phyloP scores from a whole-genome alignment of 2,797 vertebrate genomes.

The Delichon dasypus region DNA sequence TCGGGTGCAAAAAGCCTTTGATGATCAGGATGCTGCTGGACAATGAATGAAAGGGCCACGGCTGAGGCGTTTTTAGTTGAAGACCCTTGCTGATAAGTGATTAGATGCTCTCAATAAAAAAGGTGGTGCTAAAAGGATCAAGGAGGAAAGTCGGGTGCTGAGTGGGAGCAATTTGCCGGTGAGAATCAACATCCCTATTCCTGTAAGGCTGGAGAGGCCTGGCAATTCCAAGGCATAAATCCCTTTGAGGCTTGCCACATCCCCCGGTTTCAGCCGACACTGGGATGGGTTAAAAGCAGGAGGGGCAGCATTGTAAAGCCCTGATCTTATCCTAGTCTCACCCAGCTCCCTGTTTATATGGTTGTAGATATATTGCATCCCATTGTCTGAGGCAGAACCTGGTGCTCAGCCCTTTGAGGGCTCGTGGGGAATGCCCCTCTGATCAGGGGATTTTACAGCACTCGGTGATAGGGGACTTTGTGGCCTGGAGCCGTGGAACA shows the following conservation, averaged over 20 bases:
- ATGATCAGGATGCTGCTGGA: not conserved
- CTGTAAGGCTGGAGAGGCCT: constrained; percentile 39
- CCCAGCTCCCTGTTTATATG: constrained; percentile 53
- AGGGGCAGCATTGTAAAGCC: constrained; percentile 59
- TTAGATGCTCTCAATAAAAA: constrained; percentile 38
- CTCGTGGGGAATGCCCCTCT: not conserved
- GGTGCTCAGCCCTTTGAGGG: constrained; percentile 30
- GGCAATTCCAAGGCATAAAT: constrained; percentile 45
- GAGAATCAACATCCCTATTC: constrained; percentile 63
- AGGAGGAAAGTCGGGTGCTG: constrained; percentile 22
- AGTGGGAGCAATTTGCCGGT: constrained; percentile 39
- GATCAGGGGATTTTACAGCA: constrained; percentile 40
- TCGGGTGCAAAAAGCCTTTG: not conserved
- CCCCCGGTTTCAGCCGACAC: constrained; percentile 27
- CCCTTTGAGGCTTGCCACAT: constrained; percentile 62
- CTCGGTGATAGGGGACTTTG: constrained; percentile 44
- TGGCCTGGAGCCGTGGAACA: not conserved
- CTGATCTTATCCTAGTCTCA: constrained; percentile 59
- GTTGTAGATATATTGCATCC: constrained; percentile 37
- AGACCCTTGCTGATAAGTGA: constrained; percentile 47
- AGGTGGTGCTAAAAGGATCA: constrained; percentile 51
- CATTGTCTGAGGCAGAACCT: constrained; percentile 14
- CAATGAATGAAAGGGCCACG: not conserved
- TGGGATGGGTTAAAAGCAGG: constrained; percentile 56
- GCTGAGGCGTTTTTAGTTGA: not conserved